Evolutionary conservation across 2,888 invertebrate genomes (phyloP), one percentile per base, ranked within the genome.

Genomic region (Mongoloraphidia duomilia): DNA sequence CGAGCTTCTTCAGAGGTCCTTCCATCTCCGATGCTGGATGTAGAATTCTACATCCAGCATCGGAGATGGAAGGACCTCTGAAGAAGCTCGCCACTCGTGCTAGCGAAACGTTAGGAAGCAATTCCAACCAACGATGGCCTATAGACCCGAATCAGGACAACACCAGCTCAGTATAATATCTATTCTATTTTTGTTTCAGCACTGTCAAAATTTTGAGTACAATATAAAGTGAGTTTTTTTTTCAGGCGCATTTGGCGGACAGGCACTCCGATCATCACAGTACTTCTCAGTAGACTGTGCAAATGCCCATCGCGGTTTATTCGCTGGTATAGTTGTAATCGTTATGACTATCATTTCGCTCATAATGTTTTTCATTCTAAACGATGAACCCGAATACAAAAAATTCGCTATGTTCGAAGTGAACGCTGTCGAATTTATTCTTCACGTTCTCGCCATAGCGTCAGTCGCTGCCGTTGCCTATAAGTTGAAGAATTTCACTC

Each of bases 281-380:
- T 13, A 40, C 44, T 84, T 84, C 65, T 82, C 83, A 0, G 79
- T 90, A 46, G 91, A 91, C 69, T 91, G 90, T 66, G 83, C 85
- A 4, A 82, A 84, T 57, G 86, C 89, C 1, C 87, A 88, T 63
- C 80, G 83, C 64, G 75, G 91, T 55, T 75, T 92, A 62, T 82
- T 80, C 60, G 73, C 74, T 35, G 80, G 89, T 5, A 76, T 84
- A 44, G 70, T 80, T 9, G 73, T 82, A 11, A 71, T 84, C 4
- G 81, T 82, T 1, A 74, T 80, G 5, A 82, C 83, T 38, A 88
- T 90, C 45, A 87, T 92, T 60, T 84, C 85, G 11, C 76, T 92
- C 52, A 90, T 93, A 48, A 82, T 91, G 75, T 92, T 92, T 69
- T 92, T 91, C 65, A 91, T 92, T 1, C 69, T 93, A 44, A 82